A percentile compares a stretch with the other conserved stretches of the same genome.
phyloP scores from a whole-genome alignment of 2,797 vertebrate genomes.

The Diplodus sargus region DNA sequence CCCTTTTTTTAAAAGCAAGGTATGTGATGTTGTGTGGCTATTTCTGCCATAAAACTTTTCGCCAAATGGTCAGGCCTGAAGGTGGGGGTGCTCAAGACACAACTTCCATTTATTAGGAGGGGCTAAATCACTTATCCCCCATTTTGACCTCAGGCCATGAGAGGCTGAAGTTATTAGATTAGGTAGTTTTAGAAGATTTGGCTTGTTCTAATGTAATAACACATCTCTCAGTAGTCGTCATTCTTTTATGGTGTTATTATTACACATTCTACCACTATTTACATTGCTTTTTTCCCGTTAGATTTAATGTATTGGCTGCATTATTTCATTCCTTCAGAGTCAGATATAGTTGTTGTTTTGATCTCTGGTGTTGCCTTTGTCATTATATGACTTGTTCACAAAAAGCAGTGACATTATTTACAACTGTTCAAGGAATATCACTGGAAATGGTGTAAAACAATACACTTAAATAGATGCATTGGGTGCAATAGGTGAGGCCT shows the following conservation, averaged over 20 bases:
- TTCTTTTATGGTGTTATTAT: neutral
- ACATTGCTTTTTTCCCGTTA: neutral
- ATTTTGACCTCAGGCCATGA: constrained; percentile 81
- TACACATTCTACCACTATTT: neutral
- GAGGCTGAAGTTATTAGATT: constrained; percentile 50
- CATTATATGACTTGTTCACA: neutral
- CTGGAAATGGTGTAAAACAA: too few species aligned
- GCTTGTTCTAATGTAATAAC: neutral
- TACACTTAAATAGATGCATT: neutral
- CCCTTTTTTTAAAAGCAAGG: neutral
- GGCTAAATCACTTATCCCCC: constrained; percentile 76
- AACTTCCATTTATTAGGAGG: constrained; percentile 83
- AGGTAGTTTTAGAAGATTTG: constrained; percentile 37
- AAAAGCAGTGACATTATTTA: neutral
- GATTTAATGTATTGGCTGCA: constrained; percentile 4
- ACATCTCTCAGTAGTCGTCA: neutral
- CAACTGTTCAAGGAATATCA: neutral
- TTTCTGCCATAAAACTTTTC: constrained; percentile 59
- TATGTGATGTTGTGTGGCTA: constrained; percentile 9
- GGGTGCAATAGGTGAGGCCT: neutral
- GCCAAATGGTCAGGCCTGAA: constrained; percentile 55
- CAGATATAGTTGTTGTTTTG: neutral
- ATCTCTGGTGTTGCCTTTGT: constrained; percentile 12
- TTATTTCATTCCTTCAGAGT: constrained; percentile 4
- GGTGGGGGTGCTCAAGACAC: constrained; percentile 71